Percentiles rank a stretch among this genome's conserved stretches.
phyloP scores from a whole-genome alignment of 2,113 vertebrate genomes.

The Onychostoma macrolepis region DNA sequence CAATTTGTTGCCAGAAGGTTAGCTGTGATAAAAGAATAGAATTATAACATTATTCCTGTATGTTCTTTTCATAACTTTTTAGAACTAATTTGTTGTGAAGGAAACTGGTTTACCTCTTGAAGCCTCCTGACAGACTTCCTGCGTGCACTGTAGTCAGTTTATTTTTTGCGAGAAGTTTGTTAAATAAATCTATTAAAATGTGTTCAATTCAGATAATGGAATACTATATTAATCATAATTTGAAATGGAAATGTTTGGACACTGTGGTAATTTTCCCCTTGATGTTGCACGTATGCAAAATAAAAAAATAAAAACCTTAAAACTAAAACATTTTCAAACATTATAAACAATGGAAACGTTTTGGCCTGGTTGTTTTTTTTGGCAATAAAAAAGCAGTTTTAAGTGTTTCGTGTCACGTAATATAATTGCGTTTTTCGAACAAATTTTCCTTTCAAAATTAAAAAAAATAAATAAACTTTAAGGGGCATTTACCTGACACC shows the following conservation, averaged over 20 bases:
- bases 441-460: too few species aligned
- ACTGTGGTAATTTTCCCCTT: too few species aligned
- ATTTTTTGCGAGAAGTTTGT: not conserved
- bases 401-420: too few species aligned
- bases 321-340: too few species aligned
- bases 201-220: not conserved
- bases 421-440: too few species aligned
- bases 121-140: not conserved
- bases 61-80: constrained; percentile 1
- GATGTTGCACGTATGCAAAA: too few species aligned
- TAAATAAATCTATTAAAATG: not conserved
- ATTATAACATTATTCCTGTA: constrained; percentile 1
- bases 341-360: too few species aligned
- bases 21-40: constrained; percentile 33
- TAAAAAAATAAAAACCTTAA: too few species aligned
- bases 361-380: too few species aligned
- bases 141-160: not conserved
- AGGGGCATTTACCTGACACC: too few species aligned
- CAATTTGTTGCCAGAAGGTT: constrained; percentile 42
- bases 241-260: not conserved
- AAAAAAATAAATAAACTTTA: too few species aligned
- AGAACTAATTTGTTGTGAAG: not conserved
- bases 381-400: too few species aligned
- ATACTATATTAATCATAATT: not conserved
- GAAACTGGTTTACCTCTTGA: not conserved